Base-by-base conservation (phyloP, 1,140 invertebrate species). In the Wiebesia pumilae region DNA sequence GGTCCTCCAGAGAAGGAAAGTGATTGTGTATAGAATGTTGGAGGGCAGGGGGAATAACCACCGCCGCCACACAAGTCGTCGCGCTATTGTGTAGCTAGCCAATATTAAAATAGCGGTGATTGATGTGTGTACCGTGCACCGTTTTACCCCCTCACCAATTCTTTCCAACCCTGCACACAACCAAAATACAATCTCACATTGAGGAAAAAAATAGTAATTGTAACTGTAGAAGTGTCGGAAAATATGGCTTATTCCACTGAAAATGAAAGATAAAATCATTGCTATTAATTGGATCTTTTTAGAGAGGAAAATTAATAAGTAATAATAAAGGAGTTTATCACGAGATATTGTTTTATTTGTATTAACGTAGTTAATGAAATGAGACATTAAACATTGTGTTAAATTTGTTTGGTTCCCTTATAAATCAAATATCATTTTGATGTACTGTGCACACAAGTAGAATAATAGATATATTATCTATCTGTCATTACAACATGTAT, bases 61-160 rank as follows among this genome's bases (percentile, higher is more conserved):
- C 38, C 73, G 73, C 43, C 47, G 77, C 30, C 38, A 62, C 73
- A 81, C 65, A 54, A 81, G 62, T 89, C 88, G 90, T 89, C 85
- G 90, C 88, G 91, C 90, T 92, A 93, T 94, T 93, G 93, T 94
- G 90, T 71, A 89, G 91, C 90, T 90, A 92, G 89, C 92, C 92
- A 91, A 93, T 94, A 94, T 94, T 94, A 94, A 94, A 94, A 94
- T 93, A 91, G 90, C 90, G 92, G 92, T 94, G 93, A 94, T 94
- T 94, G 93, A 94, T 94, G 93, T 90, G 91, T 92, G 91, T 93
- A 93, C 92, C 93, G 93, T 94, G 93, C 90, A 91, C 83, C 85
- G 87, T 89, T 89, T 90, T 88, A 84, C 83, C 88, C 84, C 87
- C 73, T 71, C 40, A 27, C 43, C 67, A 30, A 30, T 73, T 75